A percentile compares a stretch with the other conserved stretches of the same genome.
These are phyloP conservation scores for Indri indri DNA, from an alignment of 2,113 vertebrate genomes.

Conservation along the genomic window DNA sequence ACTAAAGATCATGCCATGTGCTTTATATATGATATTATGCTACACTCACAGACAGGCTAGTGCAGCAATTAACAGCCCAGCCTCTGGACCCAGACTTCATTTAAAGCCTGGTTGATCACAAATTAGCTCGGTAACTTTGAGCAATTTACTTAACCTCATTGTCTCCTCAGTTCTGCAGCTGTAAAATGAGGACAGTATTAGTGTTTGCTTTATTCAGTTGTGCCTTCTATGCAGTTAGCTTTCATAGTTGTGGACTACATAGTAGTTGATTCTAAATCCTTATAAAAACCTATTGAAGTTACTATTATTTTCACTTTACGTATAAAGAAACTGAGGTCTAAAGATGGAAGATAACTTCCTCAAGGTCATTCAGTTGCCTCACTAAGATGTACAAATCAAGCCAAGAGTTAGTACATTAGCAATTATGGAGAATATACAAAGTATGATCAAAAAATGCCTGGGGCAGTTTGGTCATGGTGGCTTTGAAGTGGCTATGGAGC, in stretches of 20 bases:
- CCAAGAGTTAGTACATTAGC: neutral
- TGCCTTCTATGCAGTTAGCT: neutral
- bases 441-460: neutral
- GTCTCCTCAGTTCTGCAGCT: neutral
- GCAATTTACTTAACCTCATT: neutral
- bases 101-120: neutral
- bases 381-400: neutral
- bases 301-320: neutral
- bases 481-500: neutral
- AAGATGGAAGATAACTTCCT: neutral
- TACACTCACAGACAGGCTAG: neutral
- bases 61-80: neutral
- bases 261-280: neutral
- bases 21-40: neutral
- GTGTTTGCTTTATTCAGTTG: neutral
- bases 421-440: neutral
- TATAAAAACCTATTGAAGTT: neutral
- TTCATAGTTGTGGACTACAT: neutral
- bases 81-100: neutral
- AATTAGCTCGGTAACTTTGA: neutral
- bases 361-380: neutral
- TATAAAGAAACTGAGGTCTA: neutral
- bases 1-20: neutral
- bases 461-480: neutral
- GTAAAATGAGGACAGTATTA: neutral